Conservation (phyloP, 2,113 vertebrate genomes). For the Cacatua alba region DNA sequence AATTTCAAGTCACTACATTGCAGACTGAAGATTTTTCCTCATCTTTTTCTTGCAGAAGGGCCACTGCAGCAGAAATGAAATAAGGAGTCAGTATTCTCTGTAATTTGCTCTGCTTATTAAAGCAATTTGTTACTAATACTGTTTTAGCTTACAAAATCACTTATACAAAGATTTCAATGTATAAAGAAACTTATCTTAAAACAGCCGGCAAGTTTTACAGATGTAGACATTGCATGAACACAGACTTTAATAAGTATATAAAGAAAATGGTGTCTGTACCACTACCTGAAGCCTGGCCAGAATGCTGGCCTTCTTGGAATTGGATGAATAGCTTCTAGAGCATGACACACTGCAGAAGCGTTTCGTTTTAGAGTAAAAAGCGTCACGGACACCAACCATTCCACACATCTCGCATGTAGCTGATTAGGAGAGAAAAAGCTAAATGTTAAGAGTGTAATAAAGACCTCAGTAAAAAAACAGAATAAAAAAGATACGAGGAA, state of each 20-base stretch:
- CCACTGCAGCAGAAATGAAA: neutral
- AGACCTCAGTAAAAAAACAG: neutral
- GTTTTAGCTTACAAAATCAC: neutral
- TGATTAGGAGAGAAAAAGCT: constrained; percentile 60
- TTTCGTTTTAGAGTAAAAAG: constrained; percentile 99
- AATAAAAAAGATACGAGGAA: neutral
- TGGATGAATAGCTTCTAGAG: constrained; percentile 97
- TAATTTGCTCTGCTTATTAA: neutral
- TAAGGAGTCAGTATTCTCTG: neutral
- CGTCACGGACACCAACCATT: constrained; percentile 97
- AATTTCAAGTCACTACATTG: neutral
- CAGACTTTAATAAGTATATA: constrained; percentile 9
- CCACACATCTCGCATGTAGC: constrained; percentile 99
- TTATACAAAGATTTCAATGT: neutral
- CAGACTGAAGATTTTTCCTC: neutral
- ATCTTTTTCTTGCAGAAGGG: neutral
- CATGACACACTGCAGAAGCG: constrained; percentile 98
- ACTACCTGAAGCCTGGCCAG: constrained; percentile 98
- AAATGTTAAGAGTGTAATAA: neutral
- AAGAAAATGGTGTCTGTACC: constrained; percentile 76
- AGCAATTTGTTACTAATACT: neutral
- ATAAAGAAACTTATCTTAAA: neutral
- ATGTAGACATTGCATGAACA: neutral
- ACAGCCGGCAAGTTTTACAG: neutral
- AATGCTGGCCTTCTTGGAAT: constrained; percentile 99